A percentile compares a stretch with the other conserved stretches of the same genome.
Evolutionary conservation across 2,797 vertebrate genomes (phyloP).

Genomic region (Melanogrammus aeglefinus): DNA sequence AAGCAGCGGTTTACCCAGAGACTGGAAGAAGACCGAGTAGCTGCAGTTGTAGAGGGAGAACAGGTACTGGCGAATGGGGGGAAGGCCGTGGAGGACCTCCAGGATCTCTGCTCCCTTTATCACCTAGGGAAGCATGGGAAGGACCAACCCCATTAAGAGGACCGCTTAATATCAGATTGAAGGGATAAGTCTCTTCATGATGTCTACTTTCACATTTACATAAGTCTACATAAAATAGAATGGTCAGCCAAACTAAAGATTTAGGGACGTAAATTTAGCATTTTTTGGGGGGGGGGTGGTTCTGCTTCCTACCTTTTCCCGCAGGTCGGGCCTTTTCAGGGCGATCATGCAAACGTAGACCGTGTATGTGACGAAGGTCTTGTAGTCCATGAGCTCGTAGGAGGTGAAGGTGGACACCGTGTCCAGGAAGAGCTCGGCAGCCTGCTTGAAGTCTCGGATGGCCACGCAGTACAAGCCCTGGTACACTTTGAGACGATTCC

Average conservation of each 20-base stretch:
- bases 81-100: slow-evolving; percentile 93
- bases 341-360: slow-evolving; percentile 99
- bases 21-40: slow-evolving; percentile 94
- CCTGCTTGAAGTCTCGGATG: slow-evolving; percentile 96
- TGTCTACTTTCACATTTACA: not conserved
- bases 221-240: not conserved
- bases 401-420: slow-evolving; percentile 99
- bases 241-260: not conserved
- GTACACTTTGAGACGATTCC: slow-evolving; percentile 96
- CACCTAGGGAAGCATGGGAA: slow-evolving; percentile 70
- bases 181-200: not conserved
- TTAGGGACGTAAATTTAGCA: too few relatives aligned
- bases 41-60: slow-evolving; percentile 96
- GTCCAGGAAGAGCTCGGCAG: slow-evolving; percentile 96
- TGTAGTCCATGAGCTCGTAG: slow-evolving; percentile 99
- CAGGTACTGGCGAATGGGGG: slow-evolving; percentile 90
- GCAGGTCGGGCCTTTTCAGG: slow-evolving; percentile 91
- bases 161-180: not conserved
- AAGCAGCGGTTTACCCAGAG: slow-evolving; percentile 79
- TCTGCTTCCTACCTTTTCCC: slow-evolving; percentile 85
- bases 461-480: slow-evolving; percentile 98
- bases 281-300: not conserved
- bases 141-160: not conserved
- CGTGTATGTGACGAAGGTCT: slow-evolving; percentile 96
- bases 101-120: slow-evolving; percentile 98